Evolutionary conservation across 2,888 invertebrate species (phyloP).

Genomic region (Phalangium opilio): DNA sequence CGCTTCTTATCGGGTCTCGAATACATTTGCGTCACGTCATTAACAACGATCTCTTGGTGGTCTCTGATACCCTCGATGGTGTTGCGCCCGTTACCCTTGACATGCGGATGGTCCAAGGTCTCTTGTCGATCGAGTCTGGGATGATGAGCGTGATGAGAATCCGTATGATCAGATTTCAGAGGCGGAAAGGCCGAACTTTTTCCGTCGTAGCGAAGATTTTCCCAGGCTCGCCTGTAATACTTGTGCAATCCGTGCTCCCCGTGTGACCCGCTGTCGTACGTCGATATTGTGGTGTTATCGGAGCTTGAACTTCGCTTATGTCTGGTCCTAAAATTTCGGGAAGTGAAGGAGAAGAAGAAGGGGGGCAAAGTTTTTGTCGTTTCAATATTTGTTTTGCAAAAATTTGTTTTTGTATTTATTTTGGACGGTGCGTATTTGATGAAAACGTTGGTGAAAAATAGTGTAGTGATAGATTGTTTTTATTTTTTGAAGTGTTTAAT

Average conservation of each 20-base stretch:
- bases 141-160: conserved; percentile 3
- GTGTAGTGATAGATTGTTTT: no score
- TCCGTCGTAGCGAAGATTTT: conserved; percentile 43
- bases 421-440: no score
- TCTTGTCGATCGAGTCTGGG: conserved; percentile 40
- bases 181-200: conserved; percentile 13
- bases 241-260: conserved; percentile 50
- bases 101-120: conserved; percentile 40
- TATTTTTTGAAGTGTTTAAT: no score
- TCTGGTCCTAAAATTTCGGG: no score
- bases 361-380: no score
- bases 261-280: conserved; percentile 44
- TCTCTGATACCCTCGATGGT: conserved; percentile 29
- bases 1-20: conserved; percentile 36
- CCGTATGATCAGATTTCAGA: not conserved
- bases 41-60: conserved; percentile 30
- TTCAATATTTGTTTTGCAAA: no score
- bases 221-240: conserved; percentile 84
- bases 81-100: conserved; percentile 10
- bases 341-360: no score
- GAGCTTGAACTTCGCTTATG: conserved; percentile 31
- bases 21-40: conserved; percentile 28
- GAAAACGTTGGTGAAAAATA: no score
- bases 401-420: no score
- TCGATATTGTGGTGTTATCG: conserved; percentile 79